phyloP scores from a whole-genome alignment of 2,113 vertebrate genomes.

The Pan paniscus region DNA sequence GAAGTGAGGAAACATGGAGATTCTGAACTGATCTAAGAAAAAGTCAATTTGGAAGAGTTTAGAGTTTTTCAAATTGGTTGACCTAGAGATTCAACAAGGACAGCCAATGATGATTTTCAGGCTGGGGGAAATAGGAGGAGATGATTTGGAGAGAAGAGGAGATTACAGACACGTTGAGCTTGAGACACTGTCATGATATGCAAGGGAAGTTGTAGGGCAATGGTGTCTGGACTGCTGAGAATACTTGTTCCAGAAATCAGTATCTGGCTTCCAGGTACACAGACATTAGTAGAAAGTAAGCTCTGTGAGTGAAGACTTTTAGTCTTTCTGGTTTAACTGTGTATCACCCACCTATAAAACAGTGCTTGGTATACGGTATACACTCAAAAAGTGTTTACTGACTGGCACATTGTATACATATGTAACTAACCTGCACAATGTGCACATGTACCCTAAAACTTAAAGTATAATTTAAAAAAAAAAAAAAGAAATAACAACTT shows the following conservation, averaged over 20 bases:
- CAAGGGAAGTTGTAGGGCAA: background rate
- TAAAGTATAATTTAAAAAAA: no score
- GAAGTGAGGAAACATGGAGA: background rate
- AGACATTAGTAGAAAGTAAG: background rate
- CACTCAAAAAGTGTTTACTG: background rate
- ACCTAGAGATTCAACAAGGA: background rate
- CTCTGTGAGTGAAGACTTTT: background rate
- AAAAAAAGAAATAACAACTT: background rate
- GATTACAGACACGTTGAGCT: background rate
- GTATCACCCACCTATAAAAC: background rate
- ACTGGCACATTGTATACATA: background rate
- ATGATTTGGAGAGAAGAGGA: background rate
- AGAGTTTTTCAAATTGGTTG: background rate
- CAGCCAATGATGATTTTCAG: background rate
- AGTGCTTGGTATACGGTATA: background rate
- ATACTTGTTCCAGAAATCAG: background rate
- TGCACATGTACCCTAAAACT: no score
- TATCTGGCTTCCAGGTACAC: background rate
- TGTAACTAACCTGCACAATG: no score
- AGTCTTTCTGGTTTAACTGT: background rate
- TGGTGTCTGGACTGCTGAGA: background rate
- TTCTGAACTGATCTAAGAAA: background rate
- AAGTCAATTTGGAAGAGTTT: background rate
- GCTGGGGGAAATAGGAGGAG: background rate
- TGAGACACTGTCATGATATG: background rate